Evolutionary conservation across 2,797 vertebrate species (phyloP), one percentile per base, ranked within the genome.

Genomic region (Falco novaeseelandiae): DNA sequence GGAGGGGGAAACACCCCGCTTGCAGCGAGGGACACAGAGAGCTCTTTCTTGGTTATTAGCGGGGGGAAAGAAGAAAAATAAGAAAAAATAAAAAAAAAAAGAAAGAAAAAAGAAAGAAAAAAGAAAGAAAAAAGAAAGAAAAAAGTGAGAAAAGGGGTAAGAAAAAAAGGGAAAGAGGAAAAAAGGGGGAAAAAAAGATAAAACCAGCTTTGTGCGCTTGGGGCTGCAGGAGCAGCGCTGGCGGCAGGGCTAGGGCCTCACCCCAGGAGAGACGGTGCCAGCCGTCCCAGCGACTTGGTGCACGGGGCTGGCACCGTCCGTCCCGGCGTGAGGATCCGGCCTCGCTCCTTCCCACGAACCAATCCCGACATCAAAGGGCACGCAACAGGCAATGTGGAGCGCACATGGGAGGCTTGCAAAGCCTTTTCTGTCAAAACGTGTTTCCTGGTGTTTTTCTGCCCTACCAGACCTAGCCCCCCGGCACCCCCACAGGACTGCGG

Each of bases 321-420:
- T 11, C 26, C 48, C 6, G 4, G 46, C 12, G 27, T 19, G 54
- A 36, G 54, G 46, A 46, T 83, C 44, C 7, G 32, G 62, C 89
- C 79, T 89, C 70, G 46, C 38, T 96, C 94, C 97, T 97, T 96
- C 85, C 78, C 87, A 66, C 12, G 65, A 94, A 86, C 94, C 87
- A 79, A 87, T 66, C 10, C 90, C 6, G 36, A 98, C 97, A 97
- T 98, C 98, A 98, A 98, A 98, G 97, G 76, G 84, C 83, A 54
- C 2, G 44, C 32, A 2, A 91, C 40, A 89, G 93, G 66, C 97
- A 98, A 98, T 98, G 85, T 98, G 98, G 96, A 97, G 85, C 32
- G 9, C 98, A 98, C 92, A 98, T 98, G 98, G 97, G 91, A 79
- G 93, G 52, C 92, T 96, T 23, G 6, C 86, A 94, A 86, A 52